Conservation (phyloP, 2,888 invertebrate genomes). For the Hirtodrosophila histrioides region DNA sequence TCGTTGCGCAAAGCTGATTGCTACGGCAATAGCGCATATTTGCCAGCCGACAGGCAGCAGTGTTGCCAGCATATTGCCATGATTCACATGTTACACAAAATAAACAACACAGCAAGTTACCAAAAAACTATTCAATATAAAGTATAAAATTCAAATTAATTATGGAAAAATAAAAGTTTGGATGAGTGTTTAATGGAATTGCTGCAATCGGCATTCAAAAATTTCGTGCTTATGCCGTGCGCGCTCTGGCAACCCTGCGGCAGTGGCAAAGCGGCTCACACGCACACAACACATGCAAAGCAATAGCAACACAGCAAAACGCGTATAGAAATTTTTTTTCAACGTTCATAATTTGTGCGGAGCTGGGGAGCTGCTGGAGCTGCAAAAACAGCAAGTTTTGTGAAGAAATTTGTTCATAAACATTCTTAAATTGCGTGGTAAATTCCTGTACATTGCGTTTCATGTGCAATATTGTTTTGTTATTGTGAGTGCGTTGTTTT, state of each 20-base stretch:
- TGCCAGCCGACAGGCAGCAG: slow-evolving; percentile 41
- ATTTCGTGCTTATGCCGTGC: rapidly evolving
- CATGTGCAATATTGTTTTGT: slow-evolving; percentile 34
- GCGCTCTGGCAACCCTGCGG: slow-evolving; percentile 50
- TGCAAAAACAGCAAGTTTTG: slow-evolving; percentile 25
- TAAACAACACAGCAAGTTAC: rapidly evolving
- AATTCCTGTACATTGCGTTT: slow-evolving; percentile 15
- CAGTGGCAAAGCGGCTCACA: slow-evolving; percentile 57
- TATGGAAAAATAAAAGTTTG: slow-evolving; percentile 7
- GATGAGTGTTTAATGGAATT: rapidly evolving
- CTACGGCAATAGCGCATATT: slow-evolving; percentile 23
- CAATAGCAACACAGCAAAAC: slow-evolving; percentile 40
- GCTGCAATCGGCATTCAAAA: background rate
- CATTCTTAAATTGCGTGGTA: slow-evolving; percentile 20
- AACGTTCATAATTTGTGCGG: slow-evolving; percentile 66
- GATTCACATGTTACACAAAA: slow-evolving; percentile 12
- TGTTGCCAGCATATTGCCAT: slow-evolving; percentile 34
- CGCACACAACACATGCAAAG: slow-evolving; percentile 56
- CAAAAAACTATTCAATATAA: rapidly evolving
- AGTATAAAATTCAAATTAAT: background rate
- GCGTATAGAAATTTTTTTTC: slow-evolving; percentile 48
- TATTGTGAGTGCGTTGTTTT: slow-evolving; percentile 24
- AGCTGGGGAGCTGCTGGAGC: slow-evolving; percentile 43
- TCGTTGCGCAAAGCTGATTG: slow-evolving; percentile 51
- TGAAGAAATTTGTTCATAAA: slow-evolving; percentile 15